Evolutionary conservation across 1,140 invertebrate genomes (phyloP).

Genomic region (Vollenhovia emeryi): DNA sequence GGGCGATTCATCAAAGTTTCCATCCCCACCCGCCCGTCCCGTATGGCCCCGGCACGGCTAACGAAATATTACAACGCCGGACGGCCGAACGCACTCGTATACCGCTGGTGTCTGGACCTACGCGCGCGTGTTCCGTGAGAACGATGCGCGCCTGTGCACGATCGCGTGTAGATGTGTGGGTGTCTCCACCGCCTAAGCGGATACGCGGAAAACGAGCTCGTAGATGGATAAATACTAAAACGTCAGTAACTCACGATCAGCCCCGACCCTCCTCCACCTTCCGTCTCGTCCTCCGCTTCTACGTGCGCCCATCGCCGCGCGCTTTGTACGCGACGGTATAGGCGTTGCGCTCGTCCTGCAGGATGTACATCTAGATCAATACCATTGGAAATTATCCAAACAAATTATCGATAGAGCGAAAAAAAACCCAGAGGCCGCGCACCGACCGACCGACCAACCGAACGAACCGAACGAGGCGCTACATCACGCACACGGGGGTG

Average conservation of each 20-base stretch:
- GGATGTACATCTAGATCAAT: constrained; percentile 86
- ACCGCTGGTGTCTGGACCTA: constrained; percentile 38
- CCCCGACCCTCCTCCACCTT: constrained; percentile 75
- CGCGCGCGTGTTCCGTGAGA: constrained; percentile 48
- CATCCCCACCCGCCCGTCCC: constrained; percentile 68
- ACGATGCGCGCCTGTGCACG: constrained; percentile 46
- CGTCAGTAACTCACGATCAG: constrained; percentile 84
- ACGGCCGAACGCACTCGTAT: constrained; percentile 51
- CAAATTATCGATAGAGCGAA: constrained; percentile 85
- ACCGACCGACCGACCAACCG: constrained; percentile 70
- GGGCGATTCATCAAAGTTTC: constrained; percentile 80
- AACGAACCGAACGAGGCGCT: constrained; percentile 77
- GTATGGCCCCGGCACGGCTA: constrained; percentile 66
- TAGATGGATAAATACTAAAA: constrained; percentile 83
- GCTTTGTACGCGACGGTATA: constrained; percentile 76
- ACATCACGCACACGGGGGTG: constrained; percentile 83
- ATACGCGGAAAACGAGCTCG: constrained; percentile 79
- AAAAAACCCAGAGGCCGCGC: constrained; percentile 77
- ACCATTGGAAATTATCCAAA: constrained; percentile 86
- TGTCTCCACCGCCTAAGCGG: constrained; percentile 75
- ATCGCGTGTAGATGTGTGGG: constrained; percentile 70
- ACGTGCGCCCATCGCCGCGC: constrained; percentile 46
- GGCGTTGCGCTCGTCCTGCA: constrained; percentile 83
- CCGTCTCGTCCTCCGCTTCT: constrained; percentile 60
- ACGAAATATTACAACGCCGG: constrained; percentile 78